phyloP scores from a whole-genome alignment of 2,113 vertebrate genomes.

The Psittacula cyanocephala region DNA sequence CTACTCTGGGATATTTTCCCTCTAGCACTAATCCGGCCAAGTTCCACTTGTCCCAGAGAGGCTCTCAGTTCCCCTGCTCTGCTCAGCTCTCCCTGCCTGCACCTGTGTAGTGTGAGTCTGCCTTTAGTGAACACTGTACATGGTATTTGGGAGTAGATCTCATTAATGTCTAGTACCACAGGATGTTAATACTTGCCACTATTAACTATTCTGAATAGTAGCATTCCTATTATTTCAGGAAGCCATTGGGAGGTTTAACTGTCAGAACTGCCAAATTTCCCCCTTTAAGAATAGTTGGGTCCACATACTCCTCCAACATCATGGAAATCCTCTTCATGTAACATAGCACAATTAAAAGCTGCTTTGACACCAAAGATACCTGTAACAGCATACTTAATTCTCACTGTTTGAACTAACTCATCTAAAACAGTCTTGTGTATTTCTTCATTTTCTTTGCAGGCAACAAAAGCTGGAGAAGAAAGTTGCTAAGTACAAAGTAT shows the following conservation, averaged over 20 bases:
- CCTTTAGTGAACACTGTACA: background rate
- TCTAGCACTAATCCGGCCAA: background rate
- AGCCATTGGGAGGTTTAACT: background rate
- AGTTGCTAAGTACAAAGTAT: conserved; percentile 69
- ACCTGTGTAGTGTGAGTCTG: background rate
- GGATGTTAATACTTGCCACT: background rate
- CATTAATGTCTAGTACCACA: background rate
- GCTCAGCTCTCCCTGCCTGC: background rate
- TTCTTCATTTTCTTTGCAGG: conserved; percentile 55
- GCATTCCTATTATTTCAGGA: background rate
- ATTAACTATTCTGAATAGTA: background rate
- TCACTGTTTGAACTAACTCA: background rate
- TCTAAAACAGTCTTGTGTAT: background rate
- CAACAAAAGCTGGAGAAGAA: conserved; percentile 68
- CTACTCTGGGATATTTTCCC: background rate
- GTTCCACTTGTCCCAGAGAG: background rate
- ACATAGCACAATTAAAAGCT: background rate
- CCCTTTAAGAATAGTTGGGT: background rate
- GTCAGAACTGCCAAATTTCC: background rate
- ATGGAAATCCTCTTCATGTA: background rate
- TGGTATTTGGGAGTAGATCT: background rate
- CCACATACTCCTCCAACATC: background rate
- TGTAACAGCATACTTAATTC: background rate
- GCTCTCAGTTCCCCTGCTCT: background rate
- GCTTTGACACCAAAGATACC: background rate